phyloP scores from a whole-genome alignment of 1,140 invertebrate species.

The Sitophilus oryzae region DNA sequence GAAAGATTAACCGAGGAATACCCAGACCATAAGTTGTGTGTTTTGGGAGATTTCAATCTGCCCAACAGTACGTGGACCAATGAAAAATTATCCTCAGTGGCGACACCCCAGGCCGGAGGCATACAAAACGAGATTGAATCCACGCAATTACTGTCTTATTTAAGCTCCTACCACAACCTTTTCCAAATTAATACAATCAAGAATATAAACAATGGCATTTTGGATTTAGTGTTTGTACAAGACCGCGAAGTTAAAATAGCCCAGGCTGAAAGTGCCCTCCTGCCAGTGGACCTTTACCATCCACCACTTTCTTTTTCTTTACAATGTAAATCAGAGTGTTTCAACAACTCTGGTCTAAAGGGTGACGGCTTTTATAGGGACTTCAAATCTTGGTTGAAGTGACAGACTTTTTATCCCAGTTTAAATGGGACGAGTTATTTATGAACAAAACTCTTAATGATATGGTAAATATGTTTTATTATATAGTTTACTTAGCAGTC shows the following conservation, averaged over 20 bases:
- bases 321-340: too few species aligned
- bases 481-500: too few species aligned
- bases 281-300: neutral
- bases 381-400: too few species aligned
- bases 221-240: neutral
- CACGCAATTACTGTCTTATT: neutral
- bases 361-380: too few species aligned
- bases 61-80: neutral
- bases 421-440: neutral
- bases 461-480: too few species aligned
- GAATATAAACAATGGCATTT: neutral
- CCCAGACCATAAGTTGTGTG: neutral
- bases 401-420: constrained; percentile 1
- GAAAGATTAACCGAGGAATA: neutral
- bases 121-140: too few species aligned
- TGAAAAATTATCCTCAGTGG: too few species aligned
- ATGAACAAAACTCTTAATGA: too few species aligned
- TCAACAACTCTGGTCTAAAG: too few species aligned
- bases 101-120: too few species aligned
- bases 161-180: neutral
- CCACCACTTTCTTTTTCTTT: too few species aligned
- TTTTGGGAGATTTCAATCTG: neutral
- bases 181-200: neutral
- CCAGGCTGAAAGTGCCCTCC: neutral
- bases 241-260: neutral